Evolutionary conservation across 2,113 vertebrate species (phyloP), one percentile per base, ranked within the genome.

Genomic region (Campylomormyrus tamandua): DNA sequence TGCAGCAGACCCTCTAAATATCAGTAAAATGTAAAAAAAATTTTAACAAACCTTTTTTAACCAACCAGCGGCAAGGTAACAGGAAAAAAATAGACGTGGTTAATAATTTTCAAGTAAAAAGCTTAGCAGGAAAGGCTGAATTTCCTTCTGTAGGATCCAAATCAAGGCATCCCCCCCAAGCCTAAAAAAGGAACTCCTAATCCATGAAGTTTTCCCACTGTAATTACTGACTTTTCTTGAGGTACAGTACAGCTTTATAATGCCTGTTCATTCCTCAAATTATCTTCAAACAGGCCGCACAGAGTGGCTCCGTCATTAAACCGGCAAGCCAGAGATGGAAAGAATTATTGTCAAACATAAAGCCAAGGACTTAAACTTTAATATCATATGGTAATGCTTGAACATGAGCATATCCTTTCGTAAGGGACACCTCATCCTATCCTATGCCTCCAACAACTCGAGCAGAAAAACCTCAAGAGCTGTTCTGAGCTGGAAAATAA

Each of bases 241-340:
- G 91, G 92, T 93, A 90, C 87, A 88, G 92, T 93, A 90, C 87
- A 88, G 83, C 92, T 93, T 95, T 93, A 93, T 49, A 90, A 91
- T 91, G 91, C 89, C 90, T 92, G 90, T 87, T 83, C 91, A 87
- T 91, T 91, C 92, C 87, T 58, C 86, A 93, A 93, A 92, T 91
- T 48, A 93, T 93, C 95, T 95, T 96, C 94, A 95, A 94, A 95
- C 90, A 92, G 91, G 89, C 94, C 94, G 93, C 94, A 92, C 87
- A 88, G 88, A 91, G 89, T 90, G 91, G 93, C 92, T 93, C 91
- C 90, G 77, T 94, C 93, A 95, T 94, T 95, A 94, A 94, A 93
- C 56, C 58, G 77, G 90, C 90, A 85, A 91, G 91, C 87, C 83
- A 74, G 90, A 91, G 91, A 91, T 91, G 91, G 90, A 93, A 93